Conservation (phyloP, 2,888 invertebrate species). For the Congeria kusceri region DNA sequence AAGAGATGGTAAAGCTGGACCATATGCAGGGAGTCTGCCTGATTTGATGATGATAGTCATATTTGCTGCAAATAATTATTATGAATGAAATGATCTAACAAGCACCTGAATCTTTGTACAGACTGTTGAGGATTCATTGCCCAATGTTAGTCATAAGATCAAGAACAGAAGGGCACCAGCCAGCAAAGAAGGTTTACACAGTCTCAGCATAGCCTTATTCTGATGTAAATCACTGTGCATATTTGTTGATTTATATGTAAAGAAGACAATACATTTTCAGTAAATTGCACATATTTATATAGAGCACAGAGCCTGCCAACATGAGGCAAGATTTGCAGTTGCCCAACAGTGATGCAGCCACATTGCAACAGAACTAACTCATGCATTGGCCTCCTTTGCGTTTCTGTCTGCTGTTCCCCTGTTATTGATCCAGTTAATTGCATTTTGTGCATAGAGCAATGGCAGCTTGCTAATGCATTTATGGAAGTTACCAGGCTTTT, state of each 20-base stretch:
- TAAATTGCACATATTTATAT: too few relatives aligned
- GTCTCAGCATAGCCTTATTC: too few relatives aligned
- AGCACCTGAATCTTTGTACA: constrained; percentile 30
- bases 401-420: background rate
- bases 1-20: constrained; percentile 66
- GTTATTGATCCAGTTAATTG: constrained; percentile 6
- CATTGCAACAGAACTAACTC: background rate
- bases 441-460: background rate
- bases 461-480: too few relatives aligned
- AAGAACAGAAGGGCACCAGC: too few relatives aligned
- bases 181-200: too few relatives aligned
- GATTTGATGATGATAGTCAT: constrained; percentile 34
- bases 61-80: constrained; percentile 59
- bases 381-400: background rate
- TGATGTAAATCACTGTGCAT: too few relatives aligned
- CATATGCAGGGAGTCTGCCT: constrained; percentile 72
- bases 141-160: background rate
- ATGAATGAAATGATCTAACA: constrained; percentile 44
- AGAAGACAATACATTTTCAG: too few relatives aligned
- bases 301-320: too few relatives aligned
- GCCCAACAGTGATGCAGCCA: constrained; percentile 3
- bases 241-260: too few relatives aligned
- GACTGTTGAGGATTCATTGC: background rate
- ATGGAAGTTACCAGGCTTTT: too few relatives aligned
- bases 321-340: background rate